Percentiles rank a stretch among this genome's conserved stretches.
Conservation (phyloP, 2,113 vertebrate genomes). For the Rhynchomys soricoides region DNA sequence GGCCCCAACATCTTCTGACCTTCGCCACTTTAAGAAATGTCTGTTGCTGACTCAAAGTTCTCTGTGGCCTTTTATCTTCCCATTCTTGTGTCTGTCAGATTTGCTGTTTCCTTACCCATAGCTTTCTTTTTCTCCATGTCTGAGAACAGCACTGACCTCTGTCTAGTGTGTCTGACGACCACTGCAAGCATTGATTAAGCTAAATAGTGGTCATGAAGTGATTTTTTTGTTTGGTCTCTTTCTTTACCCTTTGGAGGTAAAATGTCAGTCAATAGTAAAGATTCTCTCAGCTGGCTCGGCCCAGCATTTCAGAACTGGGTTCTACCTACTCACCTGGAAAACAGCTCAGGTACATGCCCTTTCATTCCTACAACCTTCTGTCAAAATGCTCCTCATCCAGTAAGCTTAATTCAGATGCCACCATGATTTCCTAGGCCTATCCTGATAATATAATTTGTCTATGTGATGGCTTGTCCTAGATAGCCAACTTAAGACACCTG, state of each 20-base stretch:
- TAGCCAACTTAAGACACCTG: neutral
- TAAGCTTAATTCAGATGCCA: neutral
- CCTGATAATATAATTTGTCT: neutral
- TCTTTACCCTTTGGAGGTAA: neutral
- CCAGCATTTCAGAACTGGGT: neutral
- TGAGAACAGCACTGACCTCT: neutral
- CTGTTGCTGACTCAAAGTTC: neutral
- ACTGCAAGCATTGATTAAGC: too few relatives aligned
- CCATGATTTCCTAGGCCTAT: neutral
- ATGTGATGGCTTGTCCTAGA: neutral
- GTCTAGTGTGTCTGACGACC: neutral
- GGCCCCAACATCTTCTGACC: neutral
- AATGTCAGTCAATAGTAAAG: neutral
- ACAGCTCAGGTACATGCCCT: neutral
- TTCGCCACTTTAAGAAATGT: neutral
- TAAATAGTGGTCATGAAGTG: neutral
- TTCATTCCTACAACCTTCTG: neutral
- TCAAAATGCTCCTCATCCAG: neutral
- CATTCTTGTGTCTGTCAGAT: neutral
- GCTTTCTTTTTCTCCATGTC: neutral
- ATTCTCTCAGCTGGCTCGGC: neutral
- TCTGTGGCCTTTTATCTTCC: neutral
- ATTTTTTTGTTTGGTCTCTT: neutral
- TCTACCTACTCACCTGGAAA: neutral
- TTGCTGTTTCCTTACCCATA: neutral